These are phyloP conservation scores for Trichacis sp. DNA, from an alignment of 2,888 invertebrate genomes.

Conservation along the genomic window DNA sequence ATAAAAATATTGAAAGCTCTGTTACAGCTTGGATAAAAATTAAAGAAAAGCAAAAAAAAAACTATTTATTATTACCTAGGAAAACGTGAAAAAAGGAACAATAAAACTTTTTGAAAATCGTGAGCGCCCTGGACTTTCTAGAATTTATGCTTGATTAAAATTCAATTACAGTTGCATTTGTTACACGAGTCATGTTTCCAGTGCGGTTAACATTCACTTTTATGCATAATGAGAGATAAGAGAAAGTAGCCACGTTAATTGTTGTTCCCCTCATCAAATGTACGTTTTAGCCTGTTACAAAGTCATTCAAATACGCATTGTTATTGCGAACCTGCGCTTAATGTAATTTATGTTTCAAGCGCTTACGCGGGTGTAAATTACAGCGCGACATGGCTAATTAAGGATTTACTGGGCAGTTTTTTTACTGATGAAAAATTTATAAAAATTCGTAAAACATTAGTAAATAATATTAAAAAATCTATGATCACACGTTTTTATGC, in stretches of 20 bases:
- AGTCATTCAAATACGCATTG: slow-evolving; percentile 4
- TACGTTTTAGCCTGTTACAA: not conserved
- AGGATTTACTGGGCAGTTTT: too few relatives aligned
- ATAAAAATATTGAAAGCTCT: too few relatives aligned
- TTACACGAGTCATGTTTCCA: slow-evolving; percentile 12
- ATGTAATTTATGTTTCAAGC: not conserved
- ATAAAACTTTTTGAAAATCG: too few relatives aligned
- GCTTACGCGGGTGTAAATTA: not conserved
- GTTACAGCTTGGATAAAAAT: too few relatives aligned
- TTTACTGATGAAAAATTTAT: too few relatives aligned
- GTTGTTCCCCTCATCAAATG: slow-evolving; percentile 12
- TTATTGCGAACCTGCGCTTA: not conserved
- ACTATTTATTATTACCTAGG: too few relatives aligned
- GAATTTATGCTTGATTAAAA: slow-evolving; percentile 26
- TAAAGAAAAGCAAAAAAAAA: too few relatives aligned
- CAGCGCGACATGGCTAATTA: too few relatives aligned
- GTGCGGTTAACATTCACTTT: slow-evolving; percentile 25
- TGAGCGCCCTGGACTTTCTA: slow-evolving; percentile 13
- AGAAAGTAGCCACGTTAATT: slow-evolving; percentile 21
- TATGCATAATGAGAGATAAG: slow-evolving; percentile 29
- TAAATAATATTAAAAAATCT: too few relatives aligned
- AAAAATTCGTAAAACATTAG: too few relatives aligned
- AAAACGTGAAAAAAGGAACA: too few relatives aligned
- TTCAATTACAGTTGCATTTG: slow-evolving; percentile 27
- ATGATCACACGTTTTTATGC: too few relatives aligned